A percentile compares a stretch with the other conserved stretches of the same genome.
These are phyloP conservation scores for Hypena proboscidalis DNA, from an alignment of 2,888 invertebrate genomes.

Conservation along the genomic window DNA sequence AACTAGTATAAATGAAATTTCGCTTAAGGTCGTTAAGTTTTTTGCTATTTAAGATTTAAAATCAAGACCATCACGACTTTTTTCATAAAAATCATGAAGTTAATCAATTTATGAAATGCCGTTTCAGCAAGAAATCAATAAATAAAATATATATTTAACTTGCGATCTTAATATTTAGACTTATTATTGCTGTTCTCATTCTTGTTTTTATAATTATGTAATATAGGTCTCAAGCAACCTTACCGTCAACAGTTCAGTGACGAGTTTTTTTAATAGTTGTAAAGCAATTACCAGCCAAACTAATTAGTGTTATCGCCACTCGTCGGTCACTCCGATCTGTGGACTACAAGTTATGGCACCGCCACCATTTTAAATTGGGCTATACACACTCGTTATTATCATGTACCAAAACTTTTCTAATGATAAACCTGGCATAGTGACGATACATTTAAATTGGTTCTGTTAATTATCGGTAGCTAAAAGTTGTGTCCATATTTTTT, in stretches of 20 bases:
- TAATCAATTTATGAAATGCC: too few relatives aligned
- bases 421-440: slow-evolving; percentile 1
- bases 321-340: slow-evolving; percentile 4
- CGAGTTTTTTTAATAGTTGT: slow-evolving; percentile 33
- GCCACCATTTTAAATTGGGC: slow-evolving; percentile 9
- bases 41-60: too few relatives aligned
- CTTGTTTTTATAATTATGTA: too few relatives aligned
- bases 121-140: too few relatives aligned
- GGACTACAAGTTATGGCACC: slow-evolving; percentile 13
- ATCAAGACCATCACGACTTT: too few relatives aligned
- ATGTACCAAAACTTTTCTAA: slow-evolving; percentile 8
- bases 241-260: neutral
- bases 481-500: slow-evolving; percentile 1
- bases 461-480: slow-evolving; percentile 15
- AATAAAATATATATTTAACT: too few relatives aligned
- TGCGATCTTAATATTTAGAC: too few relatives aligned
- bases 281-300: slow-evolving; percentile 21
- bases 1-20: too few relatives aligned
- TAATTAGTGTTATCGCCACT: slow-evolving; percentile 34
- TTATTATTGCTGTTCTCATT: too few relatives aligned
- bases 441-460: slow-evolving; percentile 7
- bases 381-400: slow-evolving; percentile 2
- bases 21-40: too few relatives aligned
- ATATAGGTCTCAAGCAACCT: neutral
- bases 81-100: too few relatives aligned